phyloP scores from a whole-genome alignment of 1,140 invertebrate genomes.

The Pogonomyrmex barbatus region DNA sequence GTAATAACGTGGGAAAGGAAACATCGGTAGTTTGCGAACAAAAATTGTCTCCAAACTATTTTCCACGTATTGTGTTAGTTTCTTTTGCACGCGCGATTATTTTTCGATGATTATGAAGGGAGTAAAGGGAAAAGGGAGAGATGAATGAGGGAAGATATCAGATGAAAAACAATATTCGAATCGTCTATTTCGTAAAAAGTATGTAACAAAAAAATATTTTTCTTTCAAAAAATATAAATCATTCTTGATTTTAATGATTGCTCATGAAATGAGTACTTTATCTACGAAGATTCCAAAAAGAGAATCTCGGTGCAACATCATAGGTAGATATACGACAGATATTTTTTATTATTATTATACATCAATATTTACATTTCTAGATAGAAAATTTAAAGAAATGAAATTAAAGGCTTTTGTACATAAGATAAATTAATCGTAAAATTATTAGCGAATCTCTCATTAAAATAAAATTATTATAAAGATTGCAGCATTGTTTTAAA shows the following conservation, averaged over 20 bases:
- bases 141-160: not conserved
- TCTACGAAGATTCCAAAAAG: not conserved
- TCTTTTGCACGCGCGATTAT: not conserved
- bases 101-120: not conserved
- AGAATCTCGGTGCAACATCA: not conserved
- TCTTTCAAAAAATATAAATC: not conserved
- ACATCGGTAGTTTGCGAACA: not conserved
- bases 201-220: not conserved
- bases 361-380: not conserved
- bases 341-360: not conserved
- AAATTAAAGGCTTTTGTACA: not conserved
- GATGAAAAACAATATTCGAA: not conserved
- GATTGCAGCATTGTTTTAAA: not conserved
- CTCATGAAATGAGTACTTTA: not conserved
- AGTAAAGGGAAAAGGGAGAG: not conserved
- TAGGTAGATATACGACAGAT: not conserved
- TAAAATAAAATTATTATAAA: not conserved
- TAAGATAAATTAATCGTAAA: not conserved
- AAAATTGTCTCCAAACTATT: not conserved
- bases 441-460: not conserved
- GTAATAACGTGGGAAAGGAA: conserved; percentile 23
- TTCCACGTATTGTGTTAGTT: not conserved
- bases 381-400: not conserved
- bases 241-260: not conserved
- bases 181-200: not conserved